Percentiles rank a stretch among this genome's conserved stretches.
phyloP scores from a whole-genome alignment of 2,797 vertebrate species.

The Threskiornis aethiopicus region DNA sequence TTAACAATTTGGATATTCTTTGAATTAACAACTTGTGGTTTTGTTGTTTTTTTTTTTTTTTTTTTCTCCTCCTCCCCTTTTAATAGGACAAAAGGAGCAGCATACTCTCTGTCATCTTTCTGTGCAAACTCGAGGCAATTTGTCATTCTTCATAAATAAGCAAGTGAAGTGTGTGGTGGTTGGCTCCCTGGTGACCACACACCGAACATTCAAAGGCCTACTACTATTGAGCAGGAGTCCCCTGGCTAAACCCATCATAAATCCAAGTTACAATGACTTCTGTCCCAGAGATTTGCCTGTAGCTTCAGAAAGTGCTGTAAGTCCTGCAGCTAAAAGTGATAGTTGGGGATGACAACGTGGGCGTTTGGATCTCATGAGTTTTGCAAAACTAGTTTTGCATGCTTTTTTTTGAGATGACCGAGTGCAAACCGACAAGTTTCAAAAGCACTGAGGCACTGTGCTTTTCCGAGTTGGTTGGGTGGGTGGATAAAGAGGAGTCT shows the following conservation, averaged over 20 bases:
- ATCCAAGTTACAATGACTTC: constrained; percentile 71
- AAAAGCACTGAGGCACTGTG: background rate
- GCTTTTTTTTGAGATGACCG: background rate
- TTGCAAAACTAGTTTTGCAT: background rate
- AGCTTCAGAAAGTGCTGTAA: constrained; percentile 67
- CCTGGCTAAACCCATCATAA: constrained; percentile 73
- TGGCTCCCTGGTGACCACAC: constrained; percentile 81
- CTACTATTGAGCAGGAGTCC: constrained; percentile 73
- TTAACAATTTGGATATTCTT: background rate
- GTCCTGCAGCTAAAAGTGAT: background rate
- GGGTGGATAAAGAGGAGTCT: background rate
- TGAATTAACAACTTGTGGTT: background rate
- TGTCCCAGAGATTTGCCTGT: constrained; percentile 57
- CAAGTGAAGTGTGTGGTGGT: constrained; percentile 76
- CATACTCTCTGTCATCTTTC: constrained; percentile 69
- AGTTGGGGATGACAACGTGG: background rate
- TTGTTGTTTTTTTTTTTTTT: background rate
- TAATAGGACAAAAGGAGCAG: constrained; percentile 70
- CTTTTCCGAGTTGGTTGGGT: background rate
- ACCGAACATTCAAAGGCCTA: constrained; percentile 77
- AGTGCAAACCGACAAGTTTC: background rate
- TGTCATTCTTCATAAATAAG: constrained; percentile 71
- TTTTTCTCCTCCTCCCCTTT: background rate
- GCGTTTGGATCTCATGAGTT: background rate
- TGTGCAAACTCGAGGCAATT: constrained; percentile 78